Conservation (phyloP, 2,888 invertebrate species). For the Sinohyriopsis cumingii region DNA sequence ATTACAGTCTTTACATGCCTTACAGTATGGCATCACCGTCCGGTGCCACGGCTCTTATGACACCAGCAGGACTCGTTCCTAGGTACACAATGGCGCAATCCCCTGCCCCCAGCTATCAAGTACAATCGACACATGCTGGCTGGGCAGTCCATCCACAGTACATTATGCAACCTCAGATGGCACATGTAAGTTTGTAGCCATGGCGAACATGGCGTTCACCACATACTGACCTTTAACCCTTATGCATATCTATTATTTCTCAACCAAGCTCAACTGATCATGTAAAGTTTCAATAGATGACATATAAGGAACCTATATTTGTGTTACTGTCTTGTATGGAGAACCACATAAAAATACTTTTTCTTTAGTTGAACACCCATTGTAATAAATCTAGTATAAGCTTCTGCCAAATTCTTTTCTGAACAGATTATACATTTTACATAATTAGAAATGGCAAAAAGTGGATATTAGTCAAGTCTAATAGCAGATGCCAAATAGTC, state of each 20-base stretch:
- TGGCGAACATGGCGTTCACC: background rate
- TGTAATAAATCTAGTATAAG: too few species aligned
- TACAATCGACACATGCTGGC: slow-evolving; percentile 45
- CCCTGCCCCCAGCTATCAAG: slow-evolving; percentile 68
- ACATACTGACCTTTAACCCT: background rate
- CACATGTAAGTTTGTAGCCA: slow-evolving; percentile 51
- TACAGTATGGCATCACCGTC: slow-evolving; percentile 50
- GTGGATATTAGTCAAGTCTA: too few species aligned
- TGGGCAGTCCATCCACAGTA: slow-evolving; percentile 55
- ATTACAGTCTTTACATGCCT: slow-evolving; percentile 50
- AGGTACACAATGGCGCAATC: slow-evolving; percentile 62
- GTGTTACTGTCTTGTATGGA: too few species aligned
- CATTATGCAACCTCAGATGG: slow-evolving; percentile 63
- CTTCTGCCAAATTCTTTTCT: too few species aligned
- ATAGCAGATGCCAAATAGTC: too few species aligned
- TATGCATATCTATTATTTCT: background rate
- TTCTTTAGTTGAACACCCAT: too few species aligned
- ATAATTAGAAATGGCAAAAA: too few species aligned
- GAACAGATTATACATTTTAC: too few species aligned
- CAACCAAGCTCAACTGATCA: background rate
- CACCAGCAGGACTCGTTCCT: slow-evolving; percentile 60
- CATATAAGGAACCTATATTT: too few species aligned
- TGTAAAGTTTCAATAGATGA: background rate
- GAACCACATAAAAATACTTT: too few species aligned
- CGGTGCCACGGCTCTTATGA: slow-evolving; percentile 47